Evolutionary conservation across 2,113 vertebrate genomes (phyloP), one percentile per base, ranked within the genome.

Genomic region (Barnardius zonarius): DNA sequence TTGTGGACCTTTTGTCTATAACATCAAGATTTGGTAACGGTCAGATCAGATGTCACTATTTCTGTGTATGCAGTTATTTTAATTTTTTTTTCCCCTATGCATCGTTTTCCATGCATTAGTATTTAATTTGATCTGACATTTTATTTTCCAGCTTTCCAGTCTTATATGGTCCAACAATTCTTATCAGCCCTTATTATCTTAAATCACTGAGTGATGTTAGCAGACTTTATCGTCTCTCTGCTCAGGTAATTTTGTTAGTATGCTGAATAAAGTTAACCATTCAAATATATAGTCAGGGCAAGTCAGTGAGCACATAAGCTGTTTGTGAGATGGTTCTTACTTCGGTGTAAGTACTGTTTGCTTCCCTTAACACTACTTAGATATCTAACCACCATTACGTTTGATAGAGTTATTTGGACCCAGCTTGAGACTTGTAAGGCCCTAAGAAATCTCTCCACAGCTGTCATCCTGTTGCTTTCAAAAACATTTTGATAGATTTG

Each of bases 131-230:
- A 70, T 46, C 78, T n/a, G 49, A 25, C 27, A 9, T 25, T 35
- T 87, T 86, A n/a, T 11, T 66, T 46, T 39, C 49, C 51, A n/a
- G 30, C 25, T 81, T 85, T 69, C 52, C 35, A 5, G 7, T 31
- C 11, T 52, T 16, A 4, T 10, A 17, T 20, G 12, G 15, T 33
- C 63, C 30, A 61, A 5, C 25, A 61, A 25, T 46, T 86, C 30
- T 61, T 63, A 37, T 52, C 66, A 70, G n/a, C n/a, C 39, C 24
- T 33, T 19, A 11, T 17, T 35, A 48, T 31, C 70, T 49, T n/a
- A 20, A 51, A 25, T 44, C 25, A 7, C 30, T 4, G 9, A 49
- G 17, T 4, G 17, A 19, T 1, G 0, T 52, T 48, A 57, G 43
- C 44, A 95, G 49, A 28, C 1, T 1, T 69, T 22, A 17, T 48